phyloP scores from a whole-genome alignment of 2,888 invertebrate genomes.

The Nymphalis c-album region DNA sequence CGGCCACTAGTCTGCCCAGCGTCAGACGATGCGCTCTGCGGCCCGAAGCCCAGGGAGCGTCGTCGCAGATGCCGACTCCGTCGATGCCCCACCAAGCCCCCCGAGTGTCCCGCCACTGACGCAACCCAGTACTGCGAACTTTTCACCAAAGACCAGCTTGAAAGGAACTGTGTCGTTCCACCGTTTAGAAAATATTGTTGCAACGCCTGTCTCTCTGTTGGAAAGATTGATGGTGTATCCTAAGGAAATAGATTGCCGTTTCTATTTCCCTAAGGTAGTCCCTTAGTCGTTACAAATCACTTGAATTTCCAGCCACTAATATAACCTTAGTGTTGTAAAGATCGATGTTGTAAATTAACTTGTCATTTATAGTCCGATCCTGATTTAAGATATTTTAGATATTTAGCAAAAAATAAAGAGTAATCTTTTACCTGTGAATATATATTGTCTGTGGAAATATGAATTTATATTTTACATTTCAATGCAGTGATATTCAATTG shows the following conservation, averaged over 20 bases:
- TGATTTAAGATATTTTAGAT: too few relatives aligned
- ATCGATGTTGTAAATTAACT: not conserved
- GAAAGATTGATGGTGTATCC: constrained; percentile 17
- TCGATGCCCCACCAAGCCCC: constrained; percentile 50
- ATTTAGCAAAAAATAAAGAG: too few relatives aligned
- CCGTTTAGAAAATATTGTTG: constrained; percentile 83
- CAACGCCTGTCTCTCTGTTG: constrained; percentile 68
- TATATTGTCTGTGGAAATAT: too few relatives aligned
- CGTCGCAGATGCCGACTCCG: constrained; percentile 78
- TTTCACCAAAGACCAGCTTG: constrained; percentile 61
- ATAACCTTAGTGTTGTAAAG: not conserved
- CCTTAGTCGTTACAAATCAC: not conserved
- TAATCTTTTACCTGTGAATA: too few relatives aligned
- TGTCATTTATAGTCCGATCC: too few relatives aligned
- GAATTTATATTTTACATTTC: too few relatives aligned
- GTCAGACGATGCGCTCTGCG: constrained; percentile 75
- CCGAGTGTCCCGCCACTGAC: constrained; percentile 58
- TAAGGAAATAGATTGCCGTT: constrained; percentile 5
- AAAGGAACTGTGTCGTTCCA: constrained; percentile 80
- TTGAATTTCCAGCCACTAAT: not conserved
- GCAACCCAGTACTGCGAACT: constrained; percentile 76
- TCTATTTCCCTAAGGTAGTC: too few relatives aligned
- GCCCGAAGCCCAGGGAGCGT: constrained; percentile 75
- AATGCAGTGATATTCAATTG: too few relatives aligned
- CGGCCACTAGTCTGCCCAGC: constrained; percentile 80